Percentiles rank a stretch among this genome's conserved stretches.
phyloP scores from a whole-genome alignment of 2,113 vertebrate species.

The Ahaetulla prasina region DNA sequence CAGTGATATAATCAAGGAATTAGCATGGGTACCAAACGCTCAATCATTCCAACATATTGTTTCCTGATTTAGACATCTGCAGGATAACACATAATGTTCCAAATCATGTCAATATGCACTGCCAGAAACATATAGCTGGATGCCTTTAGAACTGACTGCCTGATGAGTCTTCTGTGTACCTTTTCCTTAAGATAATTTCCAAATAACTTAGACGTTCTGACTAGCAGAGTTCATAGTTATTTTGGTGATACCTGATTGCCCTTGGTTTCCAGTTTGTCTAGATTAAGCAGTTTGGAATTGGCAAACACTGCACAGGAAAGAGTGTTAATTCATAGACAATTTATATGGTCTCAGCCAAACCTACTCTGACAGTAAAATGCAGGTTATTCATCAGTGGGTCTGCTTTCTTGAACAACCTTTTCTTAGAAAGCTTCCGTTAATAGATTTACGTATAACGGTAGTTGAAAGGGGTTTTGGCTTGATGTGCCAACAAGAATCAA shows the following conservation, averaged over 20 bases:
- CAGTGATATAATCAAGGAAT: background rate
- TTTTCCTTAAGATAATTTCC: background rate
- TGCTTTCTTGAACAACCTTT: background rate
- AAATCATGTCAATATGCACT: background rate
- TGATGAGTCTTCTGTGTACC: background rate
- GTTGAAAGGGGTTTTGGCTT: background rate
- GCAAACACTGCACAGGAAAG: background rate
- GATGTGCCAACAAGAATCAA: background rate
- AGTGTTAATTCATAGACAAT: background rate
- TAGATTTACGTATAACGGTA: background rate
- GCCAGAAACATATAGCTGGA: background rate
- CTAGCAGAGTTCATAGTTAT: background rate
- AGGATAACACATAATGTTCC: background rate
- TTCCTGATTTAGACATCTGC: background rate
- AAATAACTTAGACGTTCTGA: background rate
- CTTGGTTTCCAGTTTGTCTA: background rate
- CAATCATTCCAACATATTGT: background rate
- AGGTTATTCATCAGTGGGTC: background rate
- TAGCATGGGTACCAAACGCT: background rate
- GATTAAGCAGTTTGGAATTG: background rate
- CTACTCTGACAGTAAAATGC: background rate
- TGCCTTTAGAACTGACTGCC: background rate
- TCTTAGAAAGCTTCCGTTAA: background rate
- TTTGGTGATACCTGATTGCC: background rate
- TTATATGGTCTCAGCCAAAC: background rate